Percentiles rank a stretch among this genome's conserved stretches.
Conservation (phyloP, 2,113 vertebrate species). For the Dromiciops gliroides region DNA sequence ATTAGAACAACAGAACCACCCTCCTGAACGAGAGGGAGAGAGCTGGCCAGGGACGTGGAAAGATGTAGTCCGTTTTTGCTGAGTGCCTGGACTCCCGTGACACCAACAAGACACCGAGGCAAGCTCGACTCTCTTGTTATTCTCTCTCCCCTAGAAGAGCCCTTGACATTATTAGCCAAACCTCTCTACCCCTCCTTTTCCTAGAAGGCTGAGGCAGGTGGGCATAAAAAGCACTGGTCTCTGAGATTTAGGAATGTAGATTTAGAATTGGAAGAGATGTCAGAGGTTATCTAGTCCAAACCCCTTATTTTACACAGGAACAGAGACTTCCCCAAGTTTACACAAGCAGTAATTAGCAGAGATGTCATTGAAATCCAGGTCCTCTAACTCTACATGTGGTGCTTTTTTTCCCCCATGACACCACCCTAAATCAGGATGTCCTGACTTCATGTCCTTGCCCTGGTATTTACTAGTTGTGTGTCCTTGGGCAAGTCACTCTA, state of each 20-base stretch:
- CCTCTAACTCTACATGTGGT: not conserved
- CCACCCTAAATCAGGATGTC: not conserved
- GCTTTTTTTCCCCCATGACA: not conserved
- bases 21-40: conserved; percentile 63
- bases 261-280: not conserved
- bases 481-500: not conserved
- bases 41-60: conserved; percentile 57
- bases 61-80: conserved; percentile 38
- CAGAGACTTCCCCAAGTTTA: not conserved
- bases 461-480: not conserved
- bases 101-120: not conserved
- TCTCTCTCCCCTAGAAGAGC: not conserved
- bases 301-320: not conserved
- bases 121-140: not conserved
- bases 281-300: too few relatives aligned
- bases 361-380: not conserved
- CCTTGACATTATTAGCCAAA: not conserved
- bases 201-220: not conserved
- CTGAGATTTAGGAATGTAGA: not conserved
- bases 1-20: conserved; percentile 70
- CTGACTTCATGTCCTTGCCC: not conserved
- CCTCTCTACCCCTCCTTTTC: not conserved
- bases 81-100: not conserved
- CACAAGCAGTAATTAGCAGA: not conserved
- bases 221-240: not conserved